These are phyloP conservation scores for Globodera ellingtonae DNA, from an alignment of 1,140 invertebrate genomes.

Conservation along the genomic window DNA sequence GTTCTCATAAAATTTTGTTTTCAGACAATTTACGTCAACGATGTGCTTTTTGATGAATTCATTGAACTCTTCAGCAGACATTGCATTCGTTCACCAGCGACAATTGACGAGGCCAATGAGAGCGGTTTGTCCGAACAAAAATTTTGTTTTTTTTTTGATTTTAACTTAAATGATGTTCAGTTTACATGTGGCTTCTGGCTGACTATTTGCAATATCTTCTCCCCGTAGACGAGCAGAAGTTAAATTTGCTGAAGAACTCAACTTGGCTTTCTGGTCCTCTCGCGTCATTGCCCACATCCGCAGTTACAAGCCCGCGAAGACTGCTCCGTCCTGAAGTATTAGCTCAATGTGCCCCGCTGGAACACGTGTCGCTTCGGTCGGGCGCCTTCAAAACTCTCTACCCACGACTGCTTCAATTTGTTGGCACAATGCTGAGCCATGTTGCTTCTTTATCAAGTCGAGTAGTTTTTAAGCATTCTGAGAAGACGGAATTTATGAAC, in stretches of 20 bases:
- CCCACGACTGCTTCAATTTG: slow-evolving; percentile 36
- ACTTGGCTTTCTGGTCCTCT: slow-evolving; percentile 32
- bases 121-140: slow-evolving; percentile 11
- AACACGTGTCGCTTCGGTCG: slow-evolving; percentile 31
- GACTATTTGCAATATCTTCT: slow-evolving; percentile 38
- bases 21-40: slow-evolving; percentile 38
- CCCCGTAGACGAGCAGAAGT: slow-evolving; percentile 28
- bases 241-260: slow-evolving; percentile 30
- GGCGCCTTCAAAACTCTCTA: slow-evolving; percentile 34
- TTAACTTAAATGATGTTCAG: slow-evolving; percentile 6
- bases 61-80: slow-evolving; percentile 29
- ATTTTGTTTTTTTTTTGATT: neutral
- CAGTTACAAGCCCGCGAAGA: slow-evolving; percentile 33
- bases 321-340: slow-evolving; percentile 37
- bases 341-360: slow-evolving; percentile 28
- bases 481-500: neutral
- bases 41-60: slow-evolving; percentile 37
- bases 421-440: slow-evolving; percentile 31
- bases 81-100: slow-evolving; percentile 23
- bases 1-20: neutral
- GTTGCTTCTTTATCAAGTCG: slow-evolving; percentile 32
- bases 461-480: neutral
- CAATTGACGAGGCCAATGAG: slow-evolving; percentile 21
- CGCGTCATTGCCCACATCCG: slow-evolving; percentile 7
- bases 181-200: slow-evolving; percentile 35